Percentiles rank a stretch among this genome's conserved stretches.
Evolutionary conservation across 2,888 invertebrate species (phyloP).

Genomic region (Nomada ferruginata): DNA sequence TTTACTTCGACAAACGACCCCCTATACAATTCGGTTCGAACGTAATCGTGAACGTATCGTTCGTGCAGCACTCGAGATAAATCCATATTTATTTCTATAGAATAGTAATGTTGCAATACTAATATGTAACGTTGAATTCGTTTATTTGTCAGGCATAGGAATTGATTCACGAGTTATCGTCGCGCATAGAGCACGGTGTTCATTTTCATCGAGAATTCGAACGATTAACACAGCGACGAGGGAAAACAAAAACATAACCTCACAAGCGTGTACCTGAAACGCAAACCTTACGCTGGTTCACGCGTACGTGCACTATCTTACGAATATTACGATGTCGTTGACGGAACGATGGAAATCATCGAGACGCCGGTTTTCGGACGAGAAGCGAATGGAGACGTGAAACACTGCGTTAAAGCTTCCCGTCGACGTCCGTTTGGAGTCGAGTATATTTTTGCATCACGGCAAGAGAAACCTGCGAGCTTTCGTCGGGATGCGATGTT

Average conservation of each 20-base stretch:
- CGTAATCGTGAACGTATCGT: too few species aligned
- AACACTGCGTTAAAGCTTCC: constrained; percentile 6
- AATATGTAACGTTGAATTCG: too few species aligned
- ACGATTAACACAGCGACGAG: constrained; percentile 2
- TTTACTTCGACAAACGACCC: constrained; percentile 1
- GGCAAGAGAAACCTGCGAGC: constrained; percentile 7
- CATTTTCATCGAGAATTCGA: too few species aligned
- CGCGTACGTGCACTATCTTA: neutral
- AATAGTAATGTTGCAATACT: too few species aligned
- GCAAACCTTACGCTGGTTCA: neutral
- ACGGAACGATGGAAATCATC: neutral
- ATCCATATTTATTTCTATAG: too few species aligned
- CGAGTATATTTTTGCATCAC: constrained; percentile 5
- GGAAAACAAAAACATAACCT: constrained; percentile 61
- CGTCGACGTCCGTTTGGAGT: constrained; percentile 3
- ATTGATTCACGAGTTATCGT: too few species aligned
- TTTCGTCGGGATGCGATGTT: neutral
- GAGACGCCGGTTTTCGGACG: neutral
- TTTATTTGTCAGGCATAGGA: too few species aligned
- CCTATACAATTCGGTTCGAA: neutral
- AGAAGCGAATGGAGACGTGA: neutral
- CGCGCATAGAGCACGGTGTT: too few species aligned
- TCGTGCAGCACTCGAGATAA: too few species aligned
- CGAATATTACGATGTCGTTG: neutral
- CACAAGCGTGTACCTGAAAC: neutral